Conservation (phyloP, 2,797 vertebrate species). For the Sparus aurata region DNA sequence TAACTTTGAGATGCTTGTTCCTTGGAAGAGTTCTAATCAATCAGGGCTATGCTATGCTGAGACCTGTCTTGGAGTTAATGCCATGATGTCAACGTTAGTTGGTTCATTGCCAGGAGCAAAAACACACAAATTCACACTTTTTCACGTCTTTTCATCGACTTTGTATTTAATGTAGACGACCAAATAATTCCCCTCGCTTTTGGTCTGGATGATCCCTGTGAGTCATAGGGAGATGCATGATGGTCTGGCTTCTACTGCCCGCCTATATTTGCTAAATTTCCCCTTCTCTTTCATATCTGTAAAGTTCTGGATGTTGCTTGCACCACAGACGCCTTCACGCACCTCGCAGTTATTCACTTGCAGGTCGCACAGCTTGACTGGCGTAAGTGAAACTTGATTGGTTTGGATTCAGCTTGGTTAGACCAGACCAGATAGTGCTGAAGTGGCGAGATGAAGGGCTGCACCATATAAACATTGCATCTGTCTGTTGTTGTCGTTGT, state of each 20-base stretch:
- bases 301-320: conserved; percentile 34
- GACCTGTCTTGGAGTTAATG: no score
- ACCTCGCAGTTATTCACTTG: neutral
- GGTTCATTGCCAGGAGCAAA: no score
- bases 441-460: conserved; percentile 25
- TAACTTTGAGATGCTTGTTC: no score
- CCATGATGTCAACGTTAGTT: no score
- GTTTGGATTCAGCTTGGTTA: conserved; percentile 23
- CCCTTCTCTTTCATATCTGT: neutral
- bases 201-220: neutral
- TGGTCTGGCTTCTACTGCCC: conserved; percentile 36
- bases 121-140: no score
- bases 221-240: conserved; percentile 63
- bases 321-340: conserved; percentile 17
- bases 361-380: neutral
- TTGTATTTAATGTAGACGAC: no score
- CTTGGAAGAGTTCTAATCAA: no score
- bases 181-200: no score
- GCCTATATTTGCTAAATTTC: conserved; percentile 24
- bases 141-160: no score
- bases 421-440: neutral
- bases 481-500: conserved; percentile 39
- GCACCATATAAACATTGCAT: conserved; percentile 42
- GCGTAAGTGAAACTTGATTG: neutral
- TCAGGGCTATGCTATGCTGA: no score